Evolutionary conservation across 1,140 invertebrate genomes (phyloP), one percentile per base, ranked within the genome.

Genomic region (Drosophila orosa): DNA sequence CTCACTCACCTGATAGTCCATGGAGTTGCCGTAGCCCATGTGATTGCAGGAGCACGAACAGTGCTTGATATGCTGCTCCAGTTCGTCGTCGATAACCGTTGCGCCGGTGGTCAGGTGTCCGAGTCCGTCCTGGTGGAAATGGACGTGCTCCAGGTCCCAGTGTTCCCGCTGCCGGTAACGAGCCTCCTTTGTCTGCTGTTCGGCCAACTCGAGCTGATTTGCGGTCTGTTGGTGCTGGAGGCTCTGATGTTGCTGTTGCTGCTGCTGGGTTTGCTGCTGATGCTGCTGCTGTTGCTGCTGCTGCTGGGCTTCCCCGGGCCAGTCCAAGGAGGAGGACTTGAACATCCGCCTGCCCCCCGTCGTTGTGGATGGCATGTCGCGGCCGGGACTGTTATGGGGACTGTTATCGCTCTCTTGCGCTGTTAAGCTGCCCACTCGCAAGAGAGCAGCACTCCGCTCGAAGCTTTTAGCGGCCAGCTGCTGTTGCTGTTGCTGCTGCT

Each of bases 21-120:
- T 95, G 92, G 96, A 97, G 93, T 97, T 97, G 74, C 96, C 96
- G 92, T 96, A 97, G 91, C 96, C 96, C 96, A 97, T 96, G 94
- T 97, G 96, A 93, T 97, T 96, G 93, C 96, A 97, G 79, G 96
- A 96, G 93, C 96, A 97, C 63, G 96, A 95, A 92, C 96, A 97
- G 87, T 95, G 95, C 92, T 96, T 95, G 92, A 97, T 97, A 93
- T 97, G 96, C 92, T 96, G 94, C 89, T 96, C 94, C 92, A 97
- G 94, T 93, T 97, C 96, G 55, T 95, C 92, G 87, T 96, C 95
- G 22, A 92, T 81, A 58, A 94, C 92, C 69, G 94, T 94, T 86
- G 93, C 93, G 35, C 93, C 92, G 58, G 68, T 27, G 22, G 71
- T 9, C 7, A 77, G 39, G 33, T 48, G 72, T 22, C 69, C 74